These are phyloP conservation scores for Papilio xuthus DNA, from an alignment of 1,140 invertebrate genomes.

Conservation along the genomic window DNA sequence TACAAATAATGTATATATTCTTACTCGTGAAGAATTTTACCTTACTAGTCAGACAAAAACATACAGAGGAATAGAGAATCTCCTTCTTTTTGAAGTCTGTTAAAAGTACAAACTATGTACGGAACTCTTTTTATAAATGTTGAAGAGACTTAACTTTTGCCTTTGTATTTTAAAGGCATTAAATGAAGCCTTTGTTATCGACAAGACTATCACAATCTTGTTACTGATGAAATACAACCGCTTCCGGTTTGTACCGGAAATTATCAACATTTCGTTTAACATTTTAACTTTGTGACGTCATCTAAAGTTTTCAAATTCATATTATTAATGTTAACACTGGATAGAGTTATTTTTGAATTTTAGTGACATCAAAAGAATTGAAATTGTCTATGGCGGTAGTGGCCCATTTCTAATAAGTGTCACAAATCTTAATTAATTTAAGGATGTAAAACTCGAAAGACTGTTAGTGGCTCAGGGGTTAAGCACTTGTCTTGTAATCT, in stretches of 20 bases:
- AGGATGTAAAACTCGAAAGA: no score
- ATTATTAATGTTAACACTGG: background rate
- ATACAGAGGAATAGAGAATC: no score
- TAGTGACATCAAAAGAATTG: no score
- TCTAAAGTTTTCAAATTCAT: conserved; percentile 3
- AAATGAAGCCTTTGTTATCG: conserved; percentile 45
- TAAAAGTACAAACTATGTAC: background rate
- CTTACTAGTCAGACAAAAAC: background rate
- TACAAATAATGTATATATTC: background rate
- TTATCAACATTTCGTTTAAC: conserved; percentile 36
- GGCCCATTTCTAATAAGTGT: no score
- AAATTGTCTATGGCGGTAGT: no score
- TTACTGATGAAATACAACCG: conserved; percentile 41
- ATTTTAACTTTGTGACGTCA: background rate
- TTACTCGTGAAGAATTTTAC: no score
- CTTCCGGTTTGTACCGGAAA: conserved; percentile 41
- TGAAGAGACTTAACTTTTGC: background rate
- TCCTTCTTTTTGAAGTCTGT: no score
- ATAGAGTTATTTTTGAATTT: background rate
- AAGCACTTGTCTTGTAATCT: no score
- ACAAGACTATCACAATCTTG: conserved; percentile 39
- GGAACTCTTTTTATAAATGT: background rate
- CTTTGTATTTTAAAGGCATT: conserved; percentile 12
- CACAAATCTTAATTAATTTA: no score
- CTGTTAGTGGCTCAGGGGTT: no score